Conservation (phyloP, 2,797 vertebrate species). For the Anabas testudineus region DNA sequence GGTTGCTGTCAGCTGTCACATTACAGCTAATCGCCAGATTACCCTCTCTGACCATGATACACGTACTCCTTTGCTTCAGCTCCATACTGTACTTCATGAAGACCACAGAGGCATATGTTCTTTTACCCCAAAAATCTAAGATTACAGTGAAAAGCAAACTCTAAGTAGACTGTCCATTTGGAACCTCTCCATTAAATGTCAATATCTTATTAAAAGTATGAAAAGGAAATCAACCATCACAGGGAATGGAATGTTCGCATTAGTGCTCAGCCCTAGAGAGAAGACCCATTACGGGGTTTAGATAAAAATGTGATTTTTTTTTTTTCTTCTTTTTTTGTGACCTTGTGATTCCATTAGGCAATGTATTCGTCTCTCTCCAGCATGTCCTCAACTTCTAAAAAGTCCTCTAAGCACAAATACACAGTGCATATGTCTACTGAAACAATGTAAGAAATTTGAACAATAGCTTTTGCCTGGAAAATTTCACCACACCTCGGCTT, state of each 20-base stretch:
- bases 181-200: constrained; percentile 80
- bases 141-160: constrained; percentile 59
- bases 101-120: constrained; percentile 29
- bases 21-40: constrained; percentile 13
- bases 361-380: constrained; percentile 54
- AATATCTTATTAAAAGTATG: constrained; percentile 81
- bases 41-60: background rate
- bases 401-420: constrained; percentile 52
- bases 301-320: constrained; percentile 74
- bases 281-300: constrained; percentile 81
- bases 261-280: constrained; percentile 82
- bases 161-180: constrained; percentile 75
- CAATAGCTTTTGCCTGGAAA: constrained; percentile 49
- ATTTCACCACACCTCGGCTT: constrained; percentile 63
- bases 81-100: constrained; percentile 27
- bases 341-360: constrained; percentile 86
- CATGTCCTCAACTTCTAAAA: constrained; percentile 69
- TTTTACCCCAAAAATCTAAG: constrained; percentile 18
- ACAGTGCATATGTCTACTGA: constrained; percentile 45
- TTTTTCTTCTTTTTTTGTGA: constrained; percentile 70
- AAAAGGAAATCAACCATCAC: constrained; percentile 79
- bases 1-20: background rate
- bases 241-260: constrained; percentile 80
- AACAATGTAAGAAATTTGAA: constrained; percentile 68
- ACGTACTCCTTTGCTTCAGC: no score